Percentiles rank a stretch among this genome's conserved stretches.
Evolutionary conservation across 2,797 vertebrate species (phyloP).

Genomic region (Phalloptychus januarius): DNA sequence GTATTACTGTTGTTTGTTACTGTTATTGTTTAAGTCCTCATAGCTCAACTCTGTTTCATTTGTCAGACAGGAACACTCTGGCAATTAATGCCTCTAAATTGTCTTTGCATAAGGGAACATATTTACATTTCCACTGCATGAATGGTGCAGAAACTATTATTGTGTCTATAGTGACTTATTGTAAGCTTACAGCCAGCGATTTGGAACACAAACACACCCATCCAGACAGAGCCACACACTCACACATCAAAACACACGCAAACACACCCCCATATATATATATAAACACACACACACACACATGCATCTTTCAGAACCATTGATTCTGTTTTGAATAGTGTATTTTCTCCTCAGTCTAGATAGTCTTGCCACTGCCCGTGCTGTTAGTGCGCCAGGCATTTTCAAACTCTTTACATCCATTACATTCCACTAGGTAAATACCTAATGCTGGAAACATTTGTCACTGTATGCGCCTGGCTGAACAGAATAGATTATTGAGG

Average conservation of each 20-base stretch:
- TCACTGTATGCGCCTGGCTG: conserved; percentile 84
- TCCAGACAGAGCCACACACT: conserved; percentile 31
- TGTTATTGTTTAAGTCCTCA: conserved; percentile 23
- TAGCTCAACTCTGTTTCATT: conserved; percentile 28
- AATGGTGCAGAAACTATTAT: conserved; percentile 60
- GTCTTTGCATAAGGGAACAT: conserved; percentile 48
- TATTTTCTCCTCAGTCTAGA: conserved; percentile 71
- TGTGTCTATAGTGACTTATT: conserved; percentile 67
- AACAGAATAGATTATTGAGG: conserved; percentile 83
- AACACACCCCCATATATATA: conserved; percentile 6
- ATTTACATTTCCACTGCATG: conserved; percentile 60
- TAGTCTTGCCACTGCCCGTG: conserved; percentile 78
- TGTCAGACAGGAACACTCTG: conserved; percentile 41
- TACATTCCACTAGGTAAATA: conserved; percentile 85
- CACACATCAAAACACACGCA: conserved; percentile 8
- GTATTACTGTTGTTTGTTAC: neutral
- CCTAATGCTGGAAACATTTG: conserved; percentile 85
- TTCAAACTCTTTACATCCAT: conserved; percentile 84
- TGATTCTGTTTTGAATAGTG: conserved; percentile 75
- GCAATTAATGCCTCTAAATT: conserved; percentile 35
- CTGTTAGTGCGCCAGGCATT: conserved; percentile 79
- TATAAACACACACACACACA: conserved; percentile 24
- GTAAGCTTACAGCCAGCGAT: conserved; percentile 54
- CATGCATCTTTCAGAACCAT: conserved; percentile 65
- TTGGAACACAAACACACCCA: conserved; percentile 47